These are phyloP conservation scores for Periparus ater DNA, from an alignment of 2,797 vertebrate genomes.

Conservation along the genomic window DNA sequence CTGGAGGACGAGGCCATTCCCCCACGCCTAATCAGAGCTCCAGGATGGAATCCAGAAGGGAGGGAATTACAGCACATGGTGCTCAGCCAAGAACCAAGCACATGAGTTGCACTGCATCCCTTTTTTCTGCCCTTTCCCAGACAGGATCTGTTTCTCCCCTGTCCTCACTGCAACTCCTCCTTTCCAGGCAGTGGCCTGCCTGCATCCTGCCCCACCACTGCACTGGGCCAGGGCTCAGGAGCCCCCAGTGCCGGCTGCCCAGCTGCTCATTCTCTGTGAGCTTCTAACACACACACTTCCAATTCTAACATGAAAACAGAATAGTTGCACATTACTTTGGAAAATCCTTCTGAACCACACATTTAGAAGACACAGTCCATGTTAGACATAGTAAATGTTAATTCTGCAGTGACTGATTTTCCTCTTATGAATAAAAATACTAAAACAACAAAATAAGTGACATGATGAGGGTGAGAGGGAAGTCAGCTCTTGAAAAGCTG, in stretches of 20 bases:
- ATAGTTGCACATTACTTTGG: neutral
- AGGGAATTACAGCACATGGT: neutral
- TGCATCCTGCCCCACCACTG: neutral
- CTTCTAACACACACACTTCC: neutral
- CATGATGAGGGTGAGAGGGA: neutral
- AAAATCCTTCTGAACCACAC: neutral
- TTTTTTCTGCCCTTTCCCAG: neutral
- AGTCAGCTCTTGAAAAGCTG: neutral
- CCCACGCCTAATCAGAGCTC: neutral
- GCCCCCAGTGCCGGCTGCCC: neutral
- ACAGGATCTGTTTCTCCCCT: neutral
- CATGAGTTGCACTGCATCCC: neutral
- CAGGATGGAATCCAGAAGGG: neutral
- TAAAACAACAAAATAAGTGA: neutral
- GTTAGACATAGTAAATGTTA: neutral
- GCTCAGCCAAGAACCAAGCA: neutral
- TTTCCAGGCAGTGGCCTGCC: neutral
- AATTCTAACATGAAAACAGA: neutral
- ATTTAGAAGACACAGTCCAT: neutral
- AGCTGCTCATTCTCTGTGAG: neutral
- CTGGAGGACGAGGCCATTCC: neutral
- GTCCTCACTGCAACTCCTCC: neutral
- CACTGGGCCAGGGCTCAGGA: neutral
- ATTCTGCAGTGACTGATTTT: neutral
- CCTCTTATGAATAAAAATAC: neutral